phyloP scores from a whole-genome alignment of 2,113 vertebrate species.

The Silurus asotus region DNA sequence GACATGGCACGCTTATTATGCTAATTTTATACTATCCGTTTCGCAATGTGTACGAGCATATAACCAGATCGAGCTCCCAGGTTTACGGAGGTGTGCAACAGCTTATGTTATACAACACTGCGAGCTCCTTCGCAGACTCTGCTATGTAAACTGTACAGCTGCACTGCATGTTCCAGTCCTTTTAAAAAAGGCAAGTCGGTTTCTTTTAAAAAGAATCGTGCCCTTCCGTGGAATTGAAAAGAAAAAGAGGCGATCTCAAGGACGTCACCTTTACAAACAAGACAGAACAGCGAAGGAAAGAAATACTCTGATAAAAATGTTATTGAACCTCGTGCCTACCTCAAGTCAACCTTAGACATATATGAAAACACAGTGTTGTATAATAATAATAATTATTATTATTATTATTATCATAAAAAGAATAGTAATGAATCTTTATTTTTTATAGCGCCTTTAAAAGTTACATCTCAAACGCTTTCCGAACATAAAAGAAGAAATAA shows the following conservation, averaged over 20 bases:
- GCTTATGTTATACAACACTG: not conserved
- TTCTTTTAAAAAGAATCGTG: constrained; percentile 15
- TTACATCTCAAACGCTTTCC: too few species aligned
- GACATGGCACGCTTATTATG: not conserved
- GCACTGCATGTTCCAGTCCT: constrained; percentile 33
- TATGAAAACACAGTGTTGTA: too few species aligned
- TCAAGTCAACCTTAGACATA: not conserved
- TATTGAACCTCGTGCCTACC: not conserved
- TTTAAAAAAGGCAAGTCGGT: not conserved
- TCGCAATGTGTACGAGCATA: not conserved
- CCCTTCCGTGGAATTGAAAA: constrained; percentile 49
- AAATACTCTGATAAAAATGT: not conserved
- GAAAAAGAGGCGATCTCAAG: constrained; percentile 39
- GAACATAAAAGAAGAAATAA: too few species aligned
- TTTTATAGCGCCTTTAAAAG: too few species aligned
- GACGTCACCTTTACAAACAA: constrained; percentile 7
- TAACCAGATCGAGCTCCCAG: not conserved
- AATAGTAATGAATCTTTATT: too few species aligned
- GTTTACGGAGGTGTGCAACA: not conserved
- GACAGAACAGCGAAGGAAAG: not conserved
- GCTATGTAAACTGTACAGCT: not conserved
- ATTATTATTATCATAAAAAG: too few species aligned
- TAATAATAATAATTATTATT: too few species aligned
- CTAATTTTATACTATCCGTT: not conserved
- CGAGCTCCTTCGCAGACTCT: not conserved